Percentiles rank a stretch among this genome's conserved stretches.
These are phyloP conservation scores for Eustalomyia histrio DNA, from an alignment of 2,888 invertebrate genomes.

Conservation along the genomic window DNA sequence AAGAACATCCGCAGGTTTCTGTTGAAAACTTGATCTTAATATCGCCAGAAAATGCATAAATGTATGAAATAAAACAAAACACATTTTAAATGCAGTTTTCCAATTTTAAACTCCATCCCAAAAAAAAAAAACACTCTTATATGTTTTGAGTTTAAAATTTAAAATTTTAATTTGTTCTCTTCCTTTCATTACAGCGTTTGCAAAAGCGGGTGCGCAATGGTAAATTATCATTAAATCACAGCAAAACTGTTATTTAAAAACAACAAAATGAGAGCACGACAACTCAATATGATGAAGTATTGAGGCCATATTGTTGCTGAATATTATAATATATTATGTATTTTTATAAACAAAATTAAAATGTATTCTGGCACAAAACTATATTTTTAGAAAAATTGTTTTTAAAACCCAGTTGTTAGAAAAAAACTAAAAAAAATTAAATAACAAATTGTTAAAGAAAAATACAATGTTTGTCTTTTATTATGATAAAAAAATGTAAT, in stretches of 20 bases:
- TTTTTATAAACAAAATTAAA: conserved; percentile 3
- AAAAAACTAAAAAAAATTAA: not conserved
- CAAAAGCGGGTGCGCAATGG: conserved; percentile 77
- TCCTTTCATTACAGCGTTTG: conserved; percentile 72
- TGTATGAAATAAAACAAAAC: too few species aligned
- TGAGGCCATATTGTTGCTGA: conserved; percentile 9
- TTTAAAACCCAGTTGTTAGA: not conserved
- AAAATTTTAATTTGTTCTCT: too few species aligned
- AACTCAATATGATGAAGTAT: conserved; percentile 23
- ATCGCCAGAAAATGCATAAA: too few species aligned
- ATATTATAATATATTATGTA: too few species aligned
- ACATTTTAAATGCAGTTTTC: too few species aligned
- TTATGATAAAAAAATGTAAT: not conserved
- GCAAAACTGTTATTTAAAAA: conserved; percentile 75
- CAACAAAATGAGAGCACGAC: not conserved
- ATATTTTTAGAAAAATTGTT: conserved; percentile 20
- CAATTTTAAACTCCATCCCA: too few species aligned
- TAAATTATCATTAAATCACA: conserved; percentile 76
- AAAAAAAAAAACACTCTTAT: too few species aligned
- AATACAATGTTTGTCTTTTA: conserved; percentile 8
- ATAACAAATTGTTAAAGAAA: not conserved
- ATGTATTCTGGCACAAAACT: conserved; percentile 1
- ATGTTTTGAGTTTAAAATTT: too few species aligned
- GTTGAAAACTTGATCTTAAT: too few species aligned
- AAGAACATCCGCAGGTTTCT: too few species aligned